These are phyloP conservation scores for Paratrypauchen microcephalus DNA, from an alignment of 2,797 vertebrate species.

Conservation along the genomic window DNA sequence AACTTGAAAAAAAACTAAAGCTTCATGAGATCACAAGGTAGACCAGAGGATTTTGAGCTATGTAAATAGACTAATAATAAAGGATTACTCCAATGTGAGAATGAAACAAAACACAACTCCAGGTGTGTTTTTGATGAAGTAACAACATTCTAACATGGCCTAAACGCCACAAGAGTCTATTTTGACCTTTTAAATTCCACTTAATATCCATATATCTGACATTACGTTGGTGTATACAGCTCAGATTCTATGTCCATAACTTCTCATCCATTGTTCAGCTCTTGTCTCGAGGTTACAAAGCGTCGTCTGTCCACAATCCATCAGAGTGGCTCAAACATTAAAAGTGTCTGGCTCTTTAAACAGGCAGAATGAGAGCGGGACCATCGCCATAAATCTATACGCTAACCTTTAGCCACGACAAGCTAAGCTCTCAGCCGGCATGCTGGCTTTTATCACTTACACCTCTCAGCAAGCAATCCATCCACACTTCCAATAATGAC, in stretches of 20 bases:
- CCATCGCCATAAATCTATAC: conserved; percentile 52
- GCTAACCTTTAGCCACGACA: conserved; percentile 65
- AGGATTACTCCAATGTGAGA: no score
- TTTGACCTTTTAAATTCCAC: background rate
- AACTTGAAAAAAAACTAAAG: no score
- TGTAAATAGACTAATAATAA: no score
- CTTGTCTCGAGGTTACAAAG: conserved; percentile 11
- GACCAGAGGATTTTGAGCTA: no score
- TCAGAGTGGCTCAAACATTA: conserved; percentile 51
- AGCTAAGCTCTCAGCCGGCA: conserved; percentile 52
- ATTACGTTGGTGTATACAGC: conserved; percentile 1
- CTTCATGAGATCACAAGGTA: no score
- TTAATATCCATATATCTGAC: conserved; percentile 3
- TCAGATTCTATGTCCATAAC: background rate
- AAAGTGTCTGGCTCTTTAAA: conserved; percentile 50
- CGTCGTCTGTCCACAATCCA: conserved; percentile 43
- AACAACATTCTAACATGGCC: no score
- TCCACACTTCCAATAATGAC: conserved; percentile 43
- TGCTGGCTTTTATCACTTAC: conserved; percentile 55
- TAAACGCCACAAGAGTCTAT: background rate
- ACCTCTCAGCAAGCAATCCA: conserved; percentile 38
- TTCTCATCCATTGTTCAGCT: conserved; percentile 5
- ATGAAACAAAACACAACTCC: no score
- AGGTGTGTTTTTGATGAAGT: no score
- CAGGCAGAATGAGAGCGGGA: conserved; percentile 33